Evolutionary conservation across 2,113 vertebrate genomes (phyloP).

Genomic region (Euleptes europaea): DNA sequence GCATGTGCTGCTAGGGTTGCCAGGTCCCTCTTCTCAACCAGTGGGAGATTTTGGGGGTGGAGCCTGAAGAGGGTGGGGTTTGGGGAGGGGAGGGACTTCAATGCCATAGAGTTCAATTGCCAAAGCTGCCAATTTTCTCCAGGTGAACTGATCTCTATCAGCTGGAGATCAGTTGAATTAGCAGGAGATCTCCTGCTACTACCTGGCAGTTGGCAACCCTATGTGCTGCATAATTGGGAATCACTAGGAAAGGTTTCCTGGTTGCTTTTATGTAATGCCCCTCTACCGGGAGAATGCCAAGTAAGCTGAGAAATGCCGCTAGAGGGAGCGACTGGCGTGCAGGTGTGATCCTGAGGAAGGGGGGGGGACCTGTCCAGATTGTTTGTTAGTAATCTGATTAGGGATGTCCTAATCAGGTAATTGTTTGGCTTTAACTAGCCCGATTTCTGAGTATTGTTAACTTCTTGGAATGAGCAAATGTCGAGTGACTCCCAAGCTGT

Average conservation of each 20-base stretch:
- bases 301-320: not conserved
- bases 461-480: not conserved
- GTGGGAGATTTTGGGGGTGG: no score
- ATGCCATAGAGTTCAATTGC: no score
- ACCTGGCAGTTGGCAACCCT: no score
- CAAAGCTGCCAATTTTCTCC: no score
- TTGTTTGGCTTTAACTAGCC: not conserved
- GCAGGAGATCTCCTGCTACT: no score
- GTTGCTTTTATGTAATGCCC: not conserved
- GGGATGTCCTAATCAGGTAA: not conserved
- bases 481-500: not conserved
- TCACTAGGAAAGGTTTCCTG: not conserved
- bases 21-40: no score
- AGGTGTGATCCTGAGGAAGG: not conserved
- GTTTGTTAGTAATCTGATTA: not conserved
- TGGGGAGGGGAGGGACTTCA: no score
- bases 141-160: no score
- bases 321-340: constrained; percentile 37
- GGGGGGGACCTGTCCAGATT: not conserved
- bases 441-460: not conserved
- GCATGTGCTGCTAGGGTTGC: no score
- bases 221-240: fast-evolving
- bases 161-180: no score
- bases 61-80: no score
- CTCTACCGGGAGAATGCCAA: not conserved